Evolutionary conservation across 1,140 invertebrate genomes (phyloP).

Genomic region (Phthorimaea operculella): DNA sequence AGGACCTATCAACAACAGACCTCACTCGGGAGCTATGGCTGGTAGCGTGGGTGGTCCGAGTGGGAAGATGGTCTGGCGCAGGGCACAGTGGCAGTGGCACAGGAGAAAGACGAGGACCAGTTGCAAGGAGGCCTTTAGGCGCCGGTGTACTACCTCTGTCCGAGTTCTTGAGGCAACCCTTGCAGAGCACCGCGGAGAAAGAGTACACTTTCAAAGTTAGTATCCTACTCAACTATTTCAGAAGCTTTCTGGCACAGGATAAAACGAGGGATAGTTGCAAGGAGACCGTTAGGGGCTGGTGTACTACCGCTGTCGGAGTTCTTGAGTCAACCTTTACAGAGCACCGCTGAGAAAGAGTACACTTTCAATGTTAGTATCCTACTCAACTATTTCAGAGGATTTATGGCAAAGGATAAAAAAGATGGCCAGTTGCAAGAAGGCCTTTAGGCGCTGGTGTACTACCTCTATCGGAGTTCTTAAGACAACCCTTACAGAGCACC

Average conservation of each 20-base stretch:
- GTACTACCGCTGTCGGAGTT: no score
- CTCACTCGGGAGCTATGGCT: slow-evolving; percentile 85
- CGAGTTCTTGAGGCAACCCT: slow-evolving; percentile 71
- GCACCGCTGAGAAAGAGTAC: slow-evolving; percentile 34
- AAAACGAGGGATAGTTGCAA: slow-evolving; percentile 58
- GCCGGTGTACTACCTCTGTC: slow-evolving; percentile 80
- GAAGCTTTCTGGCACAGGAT: no score
- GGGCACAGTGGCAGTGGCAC: slow-evolving; percentile 79
- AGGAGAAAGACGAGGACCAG: slow-evolving; percentile 56
- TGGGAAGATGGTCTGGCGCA: slow-evolving; percentile 87
- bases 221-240: no score
- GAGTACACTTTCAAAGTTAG: slow-evolving; percentile 74
- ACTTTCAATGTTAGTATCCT: no score
- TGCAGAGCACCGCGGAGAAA: slow-evolving; percentile 72
- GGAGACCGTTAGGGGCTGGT: slow-evolving; percentile 77
- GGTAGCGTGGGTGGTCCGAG: slow-evolving; percentile 88
- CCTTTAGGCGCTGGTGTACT: slow-evolving; percentile 31
- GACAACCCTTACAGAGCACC: slow-evolving; percentile 70
- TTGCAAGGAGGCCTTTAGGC: slow-evolving; percentile 80
- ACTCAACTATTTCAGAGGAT: no score
- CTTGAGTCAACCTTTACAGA: slow-evolving; percentile 68
- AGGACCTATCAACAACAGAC: slow-evolving; percentile 82
- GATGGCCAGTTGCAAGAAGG: no score
- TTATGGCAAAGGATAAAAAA: no score
- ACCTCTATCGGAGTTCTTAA: slow-evolving; percentile 71